phyloP scores from a whole-genome alignment of 2,797 vertebrate genomes.

The Acanthis flammea region DNA sequence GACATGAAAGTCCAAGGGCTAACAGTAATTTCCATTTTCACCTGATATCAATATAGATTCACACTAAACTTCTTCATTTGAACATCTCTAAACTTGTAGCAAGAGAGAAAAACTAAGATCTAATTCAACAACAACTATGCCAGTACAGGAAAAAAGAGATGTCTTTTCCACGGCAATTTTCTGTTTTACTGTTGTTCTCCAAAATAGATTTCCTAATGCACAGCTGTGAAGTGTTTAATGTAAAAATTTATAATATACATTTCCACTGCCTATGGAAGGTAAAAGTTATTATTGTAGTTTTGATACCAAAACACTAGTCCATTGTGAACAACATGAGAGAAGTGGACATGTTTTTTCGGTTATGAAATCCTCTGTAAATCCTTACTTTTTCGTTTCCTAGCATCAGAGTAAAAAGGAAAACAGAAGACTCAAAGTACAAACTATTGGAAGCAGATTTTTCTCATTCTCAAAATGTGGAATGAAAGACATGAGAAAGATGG shows the following conservation, averaged over 20 bases:
- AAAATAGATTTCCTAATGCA: neutral
- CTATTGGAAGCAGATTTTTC: neutral
- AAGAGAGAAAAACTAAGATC: neutral
- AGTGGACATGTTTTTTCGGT: neutral
- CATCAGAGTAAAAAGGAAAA: neutral
- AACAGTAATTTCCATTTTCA: neutral
- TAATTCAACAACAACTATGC: neutral
- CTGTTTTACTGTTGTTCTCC: neutral
- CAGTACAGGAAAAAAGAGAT: neutral
- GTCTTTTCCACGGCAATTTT: neutral
- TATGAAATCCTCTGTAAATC: neutral
- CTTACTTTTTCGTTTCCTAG: neutral
- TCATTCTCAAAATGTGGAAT: neutral
- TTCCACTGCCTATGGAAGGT: neutral
- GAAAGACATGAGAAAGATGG: neutral
- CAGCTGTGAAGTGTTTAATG: neutral
- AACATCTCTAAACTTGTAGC: neutral
- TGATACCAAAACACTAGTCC: neutral
- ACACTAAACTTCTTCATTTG: neutral
- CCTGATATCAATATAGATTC: neutral
- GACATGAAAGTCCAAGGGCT: neutral
- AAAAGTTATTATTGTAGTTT: neutral
- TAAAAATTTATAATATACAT: neutral
- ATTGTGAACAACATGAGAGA: conserved; percentile 14
- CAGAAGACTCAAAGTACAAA: neutral